Evolutionary conservation across 2,113 vertebrate genomes (phyloP), one percentile per base, ranked within the genome.

Genomic region (Rhea americana): DNA sequence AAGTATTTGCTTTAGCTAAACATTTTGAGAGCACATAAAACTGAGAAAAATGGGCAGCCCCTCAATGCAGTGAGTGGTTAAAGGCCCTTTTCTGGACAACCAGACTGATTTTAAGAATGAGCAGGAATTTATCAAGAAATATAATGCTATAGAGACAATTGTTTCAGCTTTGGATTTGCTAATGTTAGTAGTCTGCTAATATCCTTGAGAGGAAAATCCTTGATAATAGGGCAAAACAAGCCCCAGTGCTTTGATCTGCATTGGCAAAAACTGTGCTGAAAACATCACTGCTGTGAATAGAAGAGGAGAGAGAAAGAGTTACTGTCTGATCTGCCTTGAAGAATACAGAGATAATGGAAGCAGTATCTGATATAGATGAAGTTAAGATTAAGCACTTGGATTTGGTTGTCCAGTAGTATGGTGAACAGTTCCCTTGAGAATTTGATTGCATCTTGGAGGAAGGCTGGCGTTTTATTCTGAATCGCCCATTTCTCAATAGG

Each of bases 201-300:
- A 79, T 72, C 43, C 67, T 91, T 90, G 88, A 56, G 26, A 93
- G 35, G 35, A 66, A 90, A 67, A 71, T 77, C 83, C 65, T 81
- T 93, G 76, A 19, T 51, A 88, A 53, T 28, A 35, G 35, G n/a
- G 35, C 59, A 79, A 89, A 91, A 82, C 37, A 71, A 77, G 17
- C 39, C 45, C 37, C 41, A 24, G 35, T 70, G 48, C 37, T 80
- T 73, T 76, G 59, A 47, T 81, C 22, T 89, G 62, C 24, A 10
- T 2, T 39, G 48, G 41, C 15, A 80, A 68, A 85, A 73, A 15
- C 65, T 82, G 65, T 67, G 32, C 70, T 81, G 56, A 58, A 87
- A 58, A 45, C 35, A 28, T 50, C 41, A 9, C 32, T 84, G 43
- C 22, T 71, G 32, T 30, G n/a, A 68, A 28, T 24, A 35, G 53